Base-by-base conservation (phyloP, 1,140 invertebrate genomes). In the Macrotrachela quadricornifera region DNA sequence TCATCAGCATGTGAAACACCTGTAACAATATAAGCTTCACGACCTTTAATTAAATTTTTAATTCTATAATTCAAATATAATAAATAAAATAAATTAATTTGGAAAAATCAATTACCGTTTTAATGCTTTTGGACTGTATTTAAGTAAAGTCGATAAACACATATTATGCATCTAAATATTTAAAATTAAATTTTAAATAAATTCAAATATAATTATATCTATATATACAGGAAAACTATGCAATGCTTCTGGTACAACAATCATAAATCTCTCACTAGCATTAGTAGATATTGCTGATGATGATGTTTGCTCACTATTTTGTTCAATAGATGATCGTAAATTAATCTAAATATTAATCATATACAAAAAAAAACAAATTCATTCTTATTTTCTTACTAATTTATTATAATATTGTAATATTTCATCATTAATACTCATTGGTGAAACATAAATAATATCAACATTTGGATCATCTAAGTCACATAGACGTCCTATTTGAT, bases 321-420 rank as follows among this genome's bases (percentile, higher is more conserved):
- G 21, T 30, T 30, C 3, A 30, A 30, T 30, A 30, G 21, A 2
- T 30, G 21, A 30, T 30, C 21, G 21, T 30, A 30, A 30, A 30
- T 30, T 30, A 8, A 30, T 30, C 21, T 30, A 30, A 30, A n/a
- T n/a, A n/a, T 30, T 30, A 30, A 8, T 2, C 8, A 30, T 4
- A 30, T 4, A 30, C 8, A 8, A 30, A 30, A 30, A 30, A 66
- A 60, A 10, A 66, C 65, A 37, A 59, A 60, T 46, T 64, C 60
- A 17, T 69, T 61, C n/a, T 68, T 65, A 65, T 11, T 70, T 58
- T 14, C 64, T 63, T 8, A 70, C 57, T 37, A 71, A 58, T 50
- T 68, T 69, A 16, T 59, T 57, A 57, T 70, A 71, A 59, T 71
- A 71, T 59, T 70, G 66, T n/a, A 63, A 50, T 1, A 66, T 64